Percentiles rank a stretch among this genome's conserved stretches.
Evolutionary conservation across 2,797 vertebrate genomes (phyloP).

Genomic region (Lithobates sylvaticus): DNA sequence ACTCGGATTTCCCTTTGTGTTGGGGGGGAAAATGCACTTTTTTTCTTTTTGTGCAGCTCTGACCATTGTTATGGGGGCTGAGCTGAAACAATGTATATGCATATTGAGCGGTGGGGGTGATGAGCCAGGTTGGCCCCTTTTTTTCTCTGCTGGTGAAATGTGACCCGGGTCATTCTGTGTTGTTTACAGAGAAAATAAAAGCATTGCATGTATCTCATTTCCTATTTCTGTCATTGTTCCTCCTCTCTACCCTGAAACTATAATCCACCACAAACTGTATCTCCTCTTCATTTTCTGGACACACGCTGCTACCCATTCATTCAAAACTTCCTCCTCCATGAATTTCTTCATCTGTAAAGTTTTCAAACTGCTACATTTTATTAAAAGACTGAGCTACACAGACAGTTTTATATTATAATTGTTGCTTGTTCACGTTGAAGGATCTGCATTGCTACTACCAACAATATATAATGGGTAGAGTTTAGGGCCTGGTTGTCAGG

Average conservation of each 20-base stretch:
- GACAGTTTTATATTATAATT: too few species aligned
- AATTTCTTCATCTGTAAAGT: too few species aligned
- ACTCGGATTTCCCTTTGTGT: slow-evolving; percentile 40
- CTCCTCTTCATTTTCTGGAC: background rate
- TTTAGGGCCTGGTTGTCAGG: too few species aligned
- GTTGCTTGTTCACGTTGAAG: too few species aligned
- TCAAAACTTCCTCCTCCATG: too few species aligned
- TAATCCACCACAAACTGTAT: background rate
- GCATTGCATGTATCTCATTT: slow-evolving; percentile 2
- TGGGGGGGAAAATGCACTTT: slow-evolving; percentile 27
- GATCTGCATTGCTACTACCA: too few species aligned
- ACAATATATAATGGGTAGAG: too few species aligned
- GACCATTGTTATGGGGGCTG: slow-evolving; percentile 32
- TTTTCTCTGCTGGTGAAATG: slow-evolving; percentile 18
- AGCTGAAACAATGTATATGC: slow-evolving; percentile 44
- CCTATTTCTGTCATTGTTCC: slow-evolving; percentile 16
- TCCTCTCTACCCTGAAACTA: background rate
- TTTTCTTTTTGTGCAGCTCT: background rate
- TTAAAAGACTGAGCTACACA: too few species aligned
- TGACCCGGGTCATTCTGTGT: slow-evolving; percentile 23
- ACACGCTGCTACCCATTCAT: too few species aligned
- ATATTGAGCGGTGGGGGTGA: slow-evolving; percentile 28
- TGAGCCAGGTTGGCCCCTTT: slow-evolving; percentile 11
- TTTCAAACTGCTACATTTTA: too few species aligned
- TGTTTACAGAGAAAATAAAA: slow-evolving; percentile 39